Percentiles rank a stretch among this genome's conserved stretches.
phyloP scores from a whole-genome alignment of 2,888 invertebrate genomes.

The Cheilosia grossa region DNA sequence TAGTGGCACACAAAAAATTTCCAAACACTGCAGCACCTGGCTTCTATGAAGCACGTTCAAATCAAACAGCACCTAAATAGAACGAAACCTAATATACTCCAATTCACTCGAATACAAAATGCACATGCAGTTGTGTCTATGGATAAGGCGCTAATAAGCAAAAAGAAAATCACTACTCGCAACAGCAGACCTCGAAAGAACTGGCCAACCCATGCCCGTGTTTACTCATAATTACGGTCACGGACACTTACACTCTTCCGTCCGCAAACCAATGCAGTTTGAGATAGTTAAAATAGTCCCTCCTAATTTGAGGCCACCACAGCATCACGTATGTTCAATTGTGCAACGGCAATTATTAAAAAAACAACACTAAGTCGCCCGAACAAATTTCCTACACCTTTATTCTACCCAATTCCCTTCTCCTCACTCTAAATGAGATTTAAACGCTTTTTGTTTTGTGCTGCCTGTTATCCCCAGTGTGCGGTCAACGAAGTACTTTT shows the following conservation, averaged over 20 bases:
- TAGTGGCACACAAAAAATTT: too few relatives aligned
- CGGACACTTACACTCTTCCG: slow-evolving; percentile 46
- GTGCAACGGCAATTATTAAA: slow-evolving; percentile 61
- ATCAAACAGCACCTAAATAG: too few relatives aligned
- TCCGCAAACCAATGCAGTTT: slow-evolving; percentile 38
- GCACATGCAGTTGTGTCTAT: too few relatives aligned
- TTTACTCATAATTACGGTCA: slow-evolving; percentile 68
- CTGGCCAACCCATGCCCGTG: slow-evolving; percentile 1
- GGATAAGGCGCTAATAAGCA: too few relatives aligned
- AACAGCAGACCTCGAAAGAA: too few relatives aligned
- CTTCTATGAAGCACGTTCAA: too few relatives aligned
- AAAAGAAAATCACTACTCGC: too few relatives aligned
- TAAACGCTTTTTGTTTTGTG: slow-evolving; percentile 43
- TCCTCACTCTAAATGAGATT: slow-evolving; percentile 43
- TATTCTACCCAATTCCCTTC: slow-evolving; percentile 25
- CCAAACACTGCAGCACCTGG: too few relatives aligned
- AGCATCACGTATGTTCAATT: slow-evolving; percentile 62
- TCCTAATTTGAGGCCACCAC: slow-evolving; percentile 39
- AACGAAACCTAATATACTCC: too few relatives aligned
- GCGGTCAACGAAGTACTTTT: slow-evolving; percentile 33
- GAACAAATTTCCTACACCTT: slow-evolving; percentile 23
- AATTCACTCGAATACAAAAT: too few relatives aligned
- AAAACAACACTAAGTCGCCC: slow-evolving; percentile 20
- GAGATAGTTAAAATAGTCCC: slow-evolving; percentile 10
- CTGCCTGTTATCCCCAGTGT: slow-evolving; percentile 50